Percentiles rank a stretch among this genome's conserved stretches.
phyloP scores from a whole-genome alignment of 2,888 invertebrate species.

The Pyrrhosoma nymphula region DNA sequence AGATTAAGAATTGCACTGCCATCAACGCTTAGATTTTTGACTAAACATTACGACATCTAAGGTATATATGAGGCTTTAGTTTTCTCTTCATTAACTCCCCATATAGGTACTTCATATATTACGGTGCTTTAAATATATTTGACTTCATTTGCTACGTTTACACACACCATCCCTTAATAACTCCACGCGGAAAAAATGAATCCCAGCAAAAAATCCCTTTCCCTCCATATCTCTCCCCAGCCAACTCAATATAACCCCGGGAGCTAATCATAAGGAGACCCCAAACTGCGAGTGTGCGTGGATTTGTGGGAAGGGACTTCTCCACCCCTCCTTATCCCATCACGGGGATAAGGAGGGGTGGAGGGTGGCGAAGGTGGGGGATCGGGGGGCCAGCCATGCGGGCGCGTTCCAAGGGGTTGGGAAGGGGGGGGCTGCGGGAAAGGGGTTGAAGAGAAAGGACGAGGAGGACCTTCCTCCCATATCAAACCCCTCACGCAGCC shows the following conservation, averaged over 20 bases:
- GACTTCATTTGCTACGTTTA: no score
- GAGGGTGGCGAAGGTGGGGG: neutral
- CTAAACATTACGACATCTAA: no score
- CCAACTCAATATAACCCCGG: neutral
- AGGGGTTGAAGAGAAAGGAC: neutral
- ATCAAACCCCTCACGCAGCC: neutral
- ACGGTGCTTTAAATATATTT: no score
- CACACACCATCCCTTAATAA: no score
- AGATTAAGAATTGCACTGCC: no score
- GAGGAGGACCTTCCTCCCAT: neutral
- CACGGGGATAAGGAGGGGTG: neutral
- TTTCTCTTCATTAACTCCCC: no score
- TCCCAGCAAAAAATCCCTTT: neutral
- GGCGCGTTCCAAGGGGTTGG: neutral
- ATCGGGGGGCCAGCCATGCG: neutral
- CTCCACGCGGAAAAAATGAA: neutral
- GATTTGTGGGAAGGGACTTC: neutral
- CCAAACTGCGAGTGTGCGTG: neutral
- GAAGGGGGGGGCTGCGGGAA: neutral
- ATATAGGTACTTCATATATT: no score
- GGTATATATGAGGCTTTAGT: no score
- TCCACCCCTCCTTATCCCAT: no score
- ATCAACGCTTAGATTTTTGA: no score
- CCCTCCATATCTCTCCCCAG: neutral
- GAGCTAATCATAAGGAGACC: slow-evolving; percentile 19